Base-by-base conservation (phyloP, 2,888 invertebrate species). In the Drosophila rubida region DNA sequence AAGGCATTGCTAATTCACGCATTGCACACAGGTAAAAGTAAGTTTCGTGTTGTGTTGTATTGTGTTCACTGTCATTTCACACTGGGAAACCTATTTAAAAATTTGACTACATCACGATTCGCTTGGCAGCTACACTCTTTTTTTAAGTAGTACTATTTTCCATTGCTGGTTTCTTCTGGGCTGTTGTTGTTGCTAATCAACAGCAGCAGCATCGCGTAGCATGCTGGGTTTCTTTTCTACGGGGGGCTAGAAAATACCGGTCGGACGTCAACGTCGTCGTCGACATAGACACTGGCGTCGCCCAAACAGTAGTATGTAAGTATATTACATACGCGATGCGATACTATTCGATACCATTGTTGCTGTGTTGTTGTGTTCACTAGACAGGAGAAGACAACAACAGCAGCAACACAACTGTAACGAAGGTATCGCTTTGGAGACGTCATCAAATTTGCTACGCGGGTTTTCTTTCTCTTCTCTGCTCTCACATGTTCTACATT, bases 371-470 rank as follows among this genome's bases (percentile, higher is more conserved):
- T 19, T 27, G 27, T 75, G 49, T 46, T 81, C 45, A 51, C 53
- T 55, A 73, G 46, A 68, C 55, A 78, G 55, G 42, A 53, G 53
- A 55, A 46, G 37, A 53, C 25, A 64, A 45, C 39, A 70, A 63
- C 22, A 57, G 35, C 23, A 44, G 27, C 37, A 69, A n/a, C 4
- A 23, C 25, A 25, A 25, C 25, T 25, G 30, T 22, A 46, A 16
- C 35, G 37, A 53, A 42, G 41, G 45, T 65, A 69, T 75, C 59
- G 70, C 54, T 66, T 54, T 85, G 86, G 76, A 85, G 83, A 87
- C 88, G 82, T 82, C 88, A 87, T 87, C 82, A 86, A 76, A 74
- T 62, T 70, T 76, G 51, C 69, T 69, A 74, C 88, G 88, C 88
- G 88, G 83, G 86, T 58, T 76, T 87, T 80, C 74, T 71, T 80